Percentiles rank a stretch among this genome's conserved stretches.
phyloP scores from a whole-genome alignment of 2,113 vertebrate species.

The Lophura nycthemera region DNA sequence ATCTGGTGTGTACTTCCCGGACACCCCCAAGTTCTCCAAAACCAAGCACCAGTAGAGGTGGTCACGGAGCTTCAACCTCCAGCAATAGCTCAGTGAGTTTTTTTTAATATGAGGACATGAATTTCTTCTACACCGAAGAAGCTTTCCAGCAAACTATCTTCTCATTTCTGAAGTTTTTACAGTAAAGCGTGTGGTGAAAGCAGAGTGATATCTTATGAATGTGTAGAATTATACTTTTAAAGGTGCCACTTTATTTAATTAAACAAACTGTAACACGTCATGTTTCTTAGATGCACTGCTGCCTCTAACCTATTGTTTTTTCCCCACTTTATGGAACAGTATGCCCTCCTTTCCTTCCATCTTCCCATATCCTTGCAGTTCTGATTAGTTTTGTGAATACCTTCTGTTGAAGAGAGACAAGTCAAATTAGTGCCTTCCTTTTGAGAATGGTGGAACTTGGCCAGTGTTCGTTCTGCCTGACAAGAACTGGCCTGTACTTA shows the following conservation, averaged over 20 bases:
- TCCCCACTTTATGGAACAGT: background rate
- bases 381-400: background rate
- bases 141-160: background rate
- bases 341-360: background rate
- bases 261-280: background rate
- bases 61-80: conserved; percentile 56
- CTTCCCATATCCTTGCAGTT: background rate
- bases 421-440: background rate
- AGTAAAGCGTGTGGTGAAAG: background rate
- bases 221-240: background rate
- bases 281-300: background rate
- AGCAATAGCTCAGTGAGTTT: conserved; percentile 80
- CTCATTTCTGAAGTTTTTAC: background rate
- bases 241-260: background rate
- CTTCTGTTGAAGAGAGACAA: background rate
- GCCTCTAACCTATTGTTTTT: background rate
- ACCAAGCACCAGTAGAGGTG: conserved; percentile 72
- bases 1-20: conserved; percentile 85
- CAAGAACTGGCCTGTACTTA: background rate
- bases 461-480: background rate
- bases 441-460: background rate
- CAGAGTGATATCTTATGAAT: background rate
- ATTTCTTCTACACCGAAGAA: background rate
- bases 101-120: background rate
- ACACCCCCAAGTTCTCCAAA: conserved; percentile 83